phyloP scores from a whole-genome alignment of 2,113 vertebrate species.

The Calypte anna region DNA sequence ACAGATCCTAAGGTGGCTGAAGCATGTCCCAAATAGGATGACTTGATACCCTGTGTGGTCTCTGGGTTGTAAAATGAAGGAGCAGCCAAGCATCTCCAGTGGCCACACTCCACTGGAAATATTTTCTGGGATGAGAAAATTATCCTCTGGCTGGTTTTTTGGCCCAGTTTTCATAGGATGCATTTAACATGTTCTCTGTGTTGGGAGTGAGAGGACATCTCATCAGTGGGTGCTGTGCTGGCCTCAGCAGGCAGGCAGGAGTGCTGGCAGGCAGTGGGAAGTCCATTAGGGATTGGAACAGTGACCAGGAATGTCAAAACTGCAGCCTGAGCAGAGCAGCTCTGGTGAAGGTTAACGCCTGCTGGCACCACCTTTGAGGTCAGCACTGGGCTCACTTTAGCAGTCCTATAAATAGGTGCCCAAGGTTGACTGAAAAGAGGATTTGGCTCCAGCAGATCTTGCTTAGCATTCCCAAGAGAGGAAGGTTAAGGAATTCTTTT shows the following conservation, averaged over 20 bases:
- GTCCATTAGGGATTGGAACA: neutral
- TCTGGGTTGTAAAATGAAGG: fast-evolving
- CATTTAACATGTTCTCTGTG: neutral
- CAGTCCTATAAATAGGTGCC: conserved; percentile 54
- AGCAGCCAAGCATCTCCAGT: neutral
- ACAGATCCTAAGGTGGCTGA: neutral
- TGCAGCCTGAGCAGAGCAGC: neutral
- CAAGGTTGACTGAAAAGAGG: conserved; percentile 14
- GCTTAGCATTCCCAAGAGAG: conserved; percentile 22
- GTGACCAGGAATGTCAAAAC: neutral
- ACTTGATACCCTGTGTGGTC: fast-evolving
- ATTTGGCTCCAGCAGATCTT: conserved; percentile 31
- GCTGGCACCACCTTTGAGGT: conserved; percentile 34
- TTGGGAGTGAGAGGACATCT: neutral
- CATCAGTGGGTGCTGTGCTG: neutral
- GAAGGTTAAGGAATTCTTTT: conserved; percentile 15
- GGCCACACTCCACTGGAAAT: neutral
- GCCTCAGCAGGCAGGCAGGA: neutral
- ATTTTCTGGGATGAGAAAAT: neutral
- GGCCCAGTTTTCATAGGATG: neutral
- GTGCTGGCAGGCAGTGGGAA: neutral
- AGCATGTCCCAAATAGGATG: neutral
- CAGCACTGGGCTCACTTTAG: conserved; percentile 1
- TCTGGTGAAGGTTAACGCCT: neutral
- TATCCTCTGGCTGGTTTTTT: neutral